Conservation (phyloP, 2,888 invertebrate genomes). For the Tholera decimalis region DNA sequence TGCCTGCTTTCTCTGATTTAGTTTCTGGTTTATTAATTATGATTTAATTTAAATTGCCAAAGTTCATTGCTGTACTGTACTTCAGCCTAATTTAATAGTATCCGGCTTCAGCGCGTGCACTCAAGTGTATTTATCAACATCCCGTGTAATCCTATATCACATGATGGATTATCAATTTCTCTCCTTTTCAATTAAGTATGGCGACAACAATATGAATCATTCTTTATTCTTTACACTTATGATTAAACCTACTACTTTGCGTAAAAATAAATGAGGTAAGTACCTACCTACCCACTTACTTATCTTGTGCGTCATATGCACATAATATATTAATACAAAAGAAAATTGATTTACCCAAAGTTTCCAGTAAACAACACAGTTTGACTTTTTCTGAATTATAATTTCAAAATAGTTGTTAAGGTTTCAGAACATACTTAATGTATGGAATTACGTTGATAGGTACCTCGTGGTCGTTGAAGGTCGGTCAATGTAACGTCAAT, state of each 20-base stretch:
- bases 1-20: not conserved
- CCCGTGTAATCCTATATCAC: slow-evolving; percentile 7
- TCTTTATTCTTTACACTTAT: too few relatives aligned
- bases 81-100: slow-evolving; percentile 20
- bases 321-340: not conserved
- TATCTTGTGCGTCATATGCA: slow-evolving; percentile 9
- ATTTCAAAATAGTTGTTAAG: not conserved
- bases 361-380: not conserved
- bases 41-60: not conserved
- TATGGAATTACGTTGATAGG: too few relatives aligned
- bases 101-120: slow-evolving; percentile 22
- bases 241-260: not conserved
- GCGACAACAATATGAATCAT: slow-evolving; percentile 3
- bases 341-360: not conserved
- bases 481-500: not conserved
- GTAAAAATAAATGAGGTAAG: too few relatives aligned
- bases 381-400: slow-evolving; percentile 11
- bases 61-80: slow-evolving; percentile 14
- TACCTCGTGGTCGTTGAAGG: not conserved
- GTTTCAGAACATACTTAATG: too few relatives aligned
- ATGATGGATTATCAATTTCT: slow-evolving; percentile 13
- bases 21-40: not conserved
- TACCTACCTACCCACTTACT: too few relatives aligned
- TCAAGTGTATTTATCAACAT: slow-evolving; percentile 10
- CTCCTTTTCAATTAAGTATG: slow-evolving; percentile 2